Evolutionary conservation across 2,888 invertebrate species (phyloP).

Genomic region (Brassicogethes aeneus): DNA sequence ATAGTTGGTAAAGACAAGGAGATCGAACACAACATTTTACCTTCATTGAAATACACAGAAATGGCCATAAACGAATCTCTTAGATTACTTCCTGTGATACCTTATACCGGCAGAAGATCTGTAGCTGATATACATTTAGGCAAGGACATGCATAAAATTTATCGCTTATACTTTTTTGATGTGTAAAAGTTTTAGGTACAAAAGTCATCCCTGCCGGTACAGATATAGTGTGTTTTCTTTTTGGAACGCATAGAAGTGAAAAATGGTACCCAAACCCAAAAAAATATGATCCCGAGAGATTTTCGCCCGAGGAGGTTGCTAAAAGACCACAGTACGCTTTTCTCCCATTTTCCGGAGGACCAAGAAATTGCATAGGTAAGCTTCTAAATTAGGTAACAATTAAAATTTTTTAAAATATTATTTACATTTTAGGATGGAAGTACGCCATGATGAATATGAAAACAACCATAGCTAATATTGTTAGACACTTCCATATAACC

Average conservation of each 20-base stretch:
- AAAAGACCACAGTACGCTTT: background rate
- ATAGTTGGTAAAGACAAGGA: background rate
- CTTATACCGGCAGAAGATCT: background rate
- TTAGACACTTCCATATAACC: background rate
- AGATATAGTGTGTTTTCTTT: background rate
- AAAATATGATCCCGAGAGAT: background rate
- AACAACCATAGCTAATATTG: background rate
- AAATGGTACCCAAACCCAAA: background rate
- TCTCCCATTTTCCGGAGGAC: background rate
- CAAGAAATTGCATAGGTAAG: background rate
- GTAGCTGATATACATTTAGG: background rate
- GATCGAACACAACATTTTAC: background rate
- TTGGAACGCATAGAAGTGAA: background rate
- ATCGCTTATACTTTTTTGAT: background rate
- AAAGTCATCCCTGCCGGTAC: background rate
- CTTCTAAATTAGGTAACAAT: background rate
- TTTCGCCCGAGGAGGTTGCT: background rate
- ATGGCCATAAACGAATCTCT: background rate
- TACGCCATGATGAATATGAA: background rate
- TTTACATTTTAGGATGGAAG: background rate
- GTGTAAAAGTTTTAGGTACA: background rate
- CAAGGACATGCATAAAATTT: background rate
- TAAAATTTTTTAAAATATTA: background rate
- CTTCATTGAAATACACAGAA: background rate
- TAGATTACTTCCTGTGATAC: background rate